phyloP scores from a whole-genome alignment of 2,113 vertebrate genomes.

The Synchiropus splendidus region DNA sequence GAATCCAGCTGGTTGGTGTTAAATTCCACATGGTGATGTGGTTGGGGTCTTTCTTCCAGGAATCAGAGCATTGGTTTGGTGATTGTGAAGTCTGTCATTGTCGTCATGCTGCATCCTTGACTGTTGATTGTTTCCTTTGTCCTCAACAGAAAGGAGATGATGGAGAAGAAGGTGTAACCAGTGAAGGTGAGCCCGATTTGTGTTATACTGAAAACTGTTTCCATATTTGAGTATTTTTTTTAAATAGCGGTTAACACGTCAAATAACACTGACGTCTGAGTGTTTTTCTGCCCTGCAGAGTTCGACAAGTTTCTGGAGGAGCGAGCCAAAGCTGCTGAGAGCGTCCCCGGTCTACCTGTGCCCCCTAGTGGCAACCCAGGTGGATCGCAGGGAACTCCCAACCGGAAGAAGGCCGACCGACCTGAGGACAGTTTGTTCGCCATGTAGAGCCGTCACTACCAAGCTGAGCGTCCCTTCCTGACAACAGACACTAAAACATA shows the following conservation, averaged over 20 bases:
- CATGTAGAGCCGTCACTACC: slow-evolving; percentile 66
- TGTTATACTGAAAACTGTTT: too few relatives aligned
- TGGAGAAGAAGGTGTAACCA: slow-evolving; percentile 91
- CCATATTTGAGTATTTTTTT: too few relatives aligned
- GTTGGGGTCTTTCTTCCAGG: too few relatives aligned
- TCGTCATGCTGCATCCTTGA: not conserved
- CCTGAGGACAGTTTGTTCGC: slow-evolving; percentile 84
- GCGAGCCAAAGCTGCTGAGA: slow-evolving; percentile 91
- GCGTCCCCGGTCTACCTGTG: slow-evolving; percentile 77
- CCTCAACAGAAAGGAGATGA: slow-evolving; percentile 83
- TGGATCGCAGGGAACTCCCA: slow-evolving; percentile 48
- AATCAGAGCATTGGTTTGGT: not conserved
- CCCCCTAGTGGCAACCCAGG: slow-evolving; percentile 72
- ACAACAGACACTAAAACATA: slow-evolving; percentile 5
- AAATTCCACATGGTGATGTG: too few relatives aligned
- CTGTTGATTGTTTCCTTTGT: not conserved
- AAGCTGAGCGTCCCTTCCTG: too few relatives aligned
- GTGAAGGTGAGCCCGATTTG: slow-evolving; percentile 75
- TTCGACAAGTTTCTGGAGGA: slow-evolving; percentile 98
- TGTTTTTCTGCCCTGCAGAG: slow-evolving; percentile 60
- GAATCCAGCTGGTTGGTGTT: too few relatives aligned
- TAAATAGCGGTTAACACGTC: too few relatives aligned
- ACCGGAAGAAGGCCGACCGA: slow-evolving; percentile 77
- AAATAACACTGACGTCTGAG: too few relatives aligned
- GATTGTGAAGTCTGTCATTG: not conserved